A percentile compares a stretch with the other conserved stretches of the same genome.
phyloP scores from a whole-genome alignment of 1,140 invertebrate genomes.

The Drosophila orena region DNA sequence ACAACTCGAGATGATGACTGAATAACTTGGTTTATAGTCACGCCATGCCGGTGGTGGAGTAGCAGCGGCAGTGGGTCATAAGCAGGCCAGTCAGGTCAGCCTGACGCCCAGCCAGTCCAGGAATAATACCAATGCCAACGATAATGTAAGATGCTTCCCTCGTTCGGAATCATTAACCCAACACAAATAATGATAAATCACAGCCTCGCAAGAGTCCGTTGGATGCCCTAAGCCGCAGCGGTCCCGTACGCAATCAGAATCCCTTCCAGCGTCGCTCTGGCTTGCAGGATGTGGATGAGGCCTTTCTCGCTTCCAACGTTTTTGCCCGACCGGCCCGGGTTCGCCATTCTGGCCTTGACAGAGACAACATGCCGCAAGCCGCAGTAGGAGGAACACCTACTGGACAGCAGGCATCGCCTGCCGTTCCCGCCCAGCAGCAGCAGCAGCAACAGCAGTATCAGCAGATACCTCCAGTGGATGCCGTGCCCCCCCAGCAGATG shows the following conservation, averaged over 20 bases:
- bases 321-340: constrained; percentile 65
- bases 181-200: background rate
- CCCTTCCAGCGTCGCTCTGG: constrained; percentile 75
- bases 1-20: constrained; percentile 8
- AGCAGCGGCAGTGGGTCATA: constrained; percentile 28
- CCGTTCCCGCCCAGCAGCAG: constrained; percentile 33
- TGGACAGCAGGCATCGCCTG: background rate
- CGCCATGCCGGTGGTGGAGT: constrained; percentile 27
- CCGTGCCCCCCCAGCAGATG: constrained; percentile 33
- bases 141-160: constrained; percentile 52
- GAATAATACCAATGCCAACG: constrained; percentile 16
- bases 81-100: constrained; percentile 69
- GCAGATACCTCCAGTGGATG: constrained; percentile 19
- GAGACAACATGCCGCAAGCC: constrained; percentile 18
- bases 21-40: constrained; percentile 52
- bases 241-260: constrained; percentile 48
- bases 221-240: constrained; percentile 69
- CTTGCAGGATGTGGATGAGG: constrained; percentile 77
- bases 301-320: constrained; percentile 64
- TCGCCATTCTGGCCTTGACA: constrained; percentile 59
- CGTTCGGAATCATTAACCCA: background rate
- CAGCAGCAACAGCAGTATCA: constrained; percentile 10
- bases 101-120: constrained; percentile 74
- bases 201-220: constrained; percentile 72
- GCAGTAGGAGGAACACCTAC: background rate